These are phyloP conservation scores for Myopa testacea DNA, from an alignment of 2,888 invertebrate species.

Conservation along the genomic window DNA sequence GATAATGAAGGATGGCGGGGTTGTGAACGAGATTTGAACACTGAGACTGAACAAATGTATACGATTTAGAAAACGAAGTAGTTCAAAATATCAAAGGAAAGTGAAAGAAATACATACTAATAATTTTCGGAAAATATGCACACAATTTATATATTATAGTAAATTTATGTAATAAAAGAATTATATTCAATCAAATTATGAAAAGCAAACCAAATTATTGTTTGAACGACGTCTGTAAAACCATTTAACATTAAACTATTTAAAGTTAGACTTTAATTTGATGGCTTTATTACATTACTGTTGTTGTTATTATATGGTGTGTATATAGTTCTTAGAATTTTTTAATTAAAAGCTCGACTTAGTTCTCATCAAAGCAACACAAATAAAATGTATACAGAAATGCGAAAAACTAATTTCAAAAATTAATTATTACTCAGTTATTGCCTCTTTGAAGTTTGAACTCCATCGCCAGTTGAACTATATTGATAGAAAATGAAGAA, in stretches of 20 bases:
- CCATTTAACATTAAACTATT: slow-evolving; percentile 53
- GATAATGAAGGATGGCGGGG: neutral
- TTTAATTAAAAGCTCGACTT: slow-evolving; percentile 41
- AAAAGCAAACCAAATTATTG: slow-evolving; percentile 44
- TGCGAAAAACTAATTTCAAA: slow-evolving; percentile 48
- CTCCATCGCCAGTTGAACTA: slow-evolving; percentile 82
- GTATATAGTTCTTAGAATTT: slow-evolving; percentile 22
- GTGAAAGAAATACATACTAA: slow-evolving; percentile 41
- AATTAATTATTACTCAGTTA: slow-evolving; percentile 73
- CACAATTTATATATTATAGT: slow-evolving; percentile 2
- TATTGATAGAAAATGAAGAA: slow-evolving; percentile 50
- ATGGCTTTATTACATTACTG: slow-evolving; percentile 24
- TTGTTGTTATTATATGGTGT: slow-evolving; percentile 35
- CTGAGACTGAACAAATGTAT: slow-evolving; percentile 29
- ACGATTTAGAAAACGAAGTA: slow-evolving; percentile 23
- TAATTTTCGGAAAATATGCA: slow-evolving; percentile 46
- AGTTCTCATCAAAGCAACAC: slow-evolving; percentile 39
- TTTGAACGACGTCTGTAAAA: slow-evolving; percentile 41
- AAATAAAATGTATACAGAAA: slow-evolving; percentile 56
- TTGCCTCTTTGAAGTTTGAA: slow-evolving; percentile 96
- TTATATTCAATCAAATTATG: slow-evolving; percentile 40
- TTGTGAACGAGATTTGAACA: slow-evolving; percentile 4
- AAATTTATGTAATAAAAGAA: slow-evolving; percentile 20
- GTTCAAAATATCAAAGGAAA: slow-evolving; percentile 32
- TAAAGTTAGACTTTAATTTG: slow-evolving; percentile 39